Conservation (phyloP, 1,140 invertebrate genomes). For the Dryas iulia region DNA sequence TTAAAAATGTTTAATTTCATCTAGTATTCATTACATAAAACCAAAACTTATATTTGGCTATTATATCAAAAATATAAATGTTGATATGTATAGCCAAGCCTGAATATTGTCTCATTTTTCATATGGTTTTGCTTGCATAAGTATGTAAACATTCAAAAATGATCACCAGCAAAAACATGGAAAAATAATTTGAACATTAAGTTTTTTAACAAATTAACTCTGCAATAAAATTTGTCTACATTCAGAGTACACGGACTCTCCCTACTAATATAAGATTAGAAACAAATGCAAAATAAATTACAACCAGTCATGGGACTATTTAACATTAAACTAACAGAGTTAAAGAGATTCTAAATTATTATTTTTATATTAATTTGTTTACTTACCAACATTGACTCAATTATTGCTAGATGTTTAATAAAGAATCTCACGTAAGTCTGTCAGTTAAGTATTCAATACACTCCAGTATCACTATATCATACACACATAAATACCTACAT, state of each 20-base stretch:
- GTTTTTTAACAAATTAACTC: slow-evolving; percentile 4
- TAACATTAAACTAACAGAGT: slow-evolving; percentile 40
- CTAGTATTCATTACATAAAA: too few species aligned
- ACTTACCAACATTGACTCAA: slow-evolving; percentile 44
- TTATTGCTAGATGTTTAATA: slow-evolving; percentile 48
- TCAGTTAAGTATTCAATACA: slow-evolving; percentile 36
- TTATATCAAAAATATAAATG: background rate
- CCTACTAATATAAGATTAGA: slow-evolving; percentile 12
- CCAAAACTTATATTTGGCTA: background rate
- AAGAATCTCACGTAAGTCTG: slow-evolving; percentile 53
- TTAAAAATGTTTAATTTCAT: background rate
- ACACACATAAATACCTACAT: slow-evolving; percentile 62
- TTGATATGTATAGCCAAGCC: background rate
- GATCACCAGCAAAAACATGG: background rate
- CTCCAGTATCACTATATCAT: slow-evolving; percentile 40
- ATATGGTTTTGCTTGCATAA: background rate
- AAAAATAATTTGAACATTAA: background rate
- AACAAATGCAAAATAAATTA: slow-evolving; percentile 44
- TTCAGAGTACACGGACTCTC: background rate
- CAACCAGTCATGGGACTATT: slow-evolving; percentile 21
- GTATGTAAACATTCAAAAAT: background rate
- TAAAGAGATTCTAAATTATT: slow-evolving; percentile 46
- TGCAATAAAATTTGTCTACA: slow-evolving; percentile 21
- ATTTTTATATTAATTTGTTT: slow-evolving; percentile 28
- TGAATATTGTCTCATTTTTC: background rate